Evolutionary conservation across 2,888 invertebrate genomes (phyloP).

Genomic region (Carpatolechia fugitivella): DNA sequence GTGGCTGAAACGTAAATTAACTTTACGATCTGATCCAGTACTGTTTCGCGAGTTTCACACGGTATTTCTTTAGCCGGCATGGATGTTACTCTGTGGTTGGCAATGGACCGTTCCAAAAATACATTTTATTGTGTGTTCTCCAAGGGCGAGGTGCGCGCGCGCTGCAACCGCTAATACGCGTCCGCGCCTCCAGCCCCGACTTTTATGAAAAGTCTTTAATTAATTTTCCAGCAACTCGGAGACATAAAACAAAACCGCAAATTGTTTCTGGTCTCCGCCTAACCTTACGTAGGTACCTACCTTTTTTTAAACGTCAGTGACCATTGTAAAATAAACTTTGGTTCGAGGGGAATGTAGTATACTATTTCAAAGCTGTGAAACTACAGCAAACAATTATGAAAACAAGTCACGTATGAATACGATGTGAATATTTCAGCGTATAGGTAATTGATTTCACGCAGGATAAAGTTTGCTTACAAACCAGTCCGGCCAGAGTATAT

Average conservation of each 20-base stretch:
- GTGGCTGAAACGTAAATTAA: constrained; percentile 42
- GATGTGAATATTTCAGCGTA: not conserved
- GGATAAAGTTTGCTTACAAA: no score
- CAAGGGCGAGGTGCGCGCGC: constrained; percentile 59
- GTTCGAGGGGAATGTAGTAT: no score
- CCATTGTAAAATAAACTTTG: no score
- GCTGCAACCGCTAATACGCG: constrained; percentile 25
- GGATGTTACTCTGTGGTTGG: constrained; percentile 58
- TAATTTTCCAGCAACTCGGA: constrained; percentile 54
- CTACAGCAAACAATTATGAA: no score
- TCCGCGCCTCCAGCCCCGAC: constrained; percentile 5
- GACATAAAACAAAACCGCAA: constrained; percentile 55
- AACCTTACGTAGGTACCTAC: not conserved
- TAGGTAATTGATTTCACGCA: not conserved
- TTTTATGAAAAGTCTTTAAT: constrained; percentile 62
- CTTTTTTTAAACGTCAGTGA: not conserved
- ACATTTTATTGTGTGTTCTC: constrained; percentile 70
- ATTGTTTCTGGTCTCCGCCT: constrained; percentile 33
- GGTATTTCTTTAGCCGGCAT: constrained; percentile 51
- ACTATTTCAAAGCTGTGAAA: no score
- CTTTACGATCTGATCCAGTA: constrained; percentile 42
- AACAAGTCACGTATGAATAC: no score
- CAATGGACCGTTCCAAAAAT: constrained; percentile 72
- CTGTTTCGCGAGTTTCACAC: constrained; percentile 39
- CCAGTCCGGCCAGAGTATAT: not conserved